Base-by-base conservation (phyloP, 2,888 invertebrate species). In the Meandrusa payeni region DNA sequence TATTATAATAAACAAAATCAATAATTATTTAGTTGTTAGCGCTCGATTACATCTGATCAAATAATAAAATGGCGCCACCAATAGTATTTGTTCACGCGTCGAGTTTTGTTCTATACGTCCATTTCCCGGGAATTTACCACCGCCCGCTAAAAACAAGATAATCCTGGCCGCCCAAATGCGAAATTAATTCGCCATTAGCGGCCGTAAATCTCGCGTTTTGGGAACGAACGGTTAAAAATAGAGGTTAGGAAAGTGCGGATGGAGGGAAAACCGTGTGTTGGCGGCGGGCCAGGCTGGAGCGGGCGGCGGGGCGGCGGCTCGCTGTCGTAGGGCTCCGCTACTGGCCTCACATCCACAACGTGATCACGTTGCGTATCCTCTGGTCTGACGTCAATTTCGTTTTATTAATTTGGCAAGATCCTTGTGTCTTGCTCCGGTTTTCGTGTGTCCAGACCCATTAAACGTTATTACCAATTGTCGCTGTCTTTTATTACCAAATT, bases 101-200 rank as follows among this genome's bases (percentile, higher is more conserved):
- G n/a, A n/a, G 6, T 13, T 2, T 27, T 27, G 3, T 13, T 27
- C n/a, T 5, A 13, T n/a, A 12, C n/a, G 6, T 2, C 13, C 11
- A 9, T 12, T 2, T 26, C 19, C 22, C 13, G 20, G 20, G 11
- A 22, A 33, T 37, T 38, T 44, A 37, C 38, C 38, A 13, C 6
- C 15, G 19, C 11, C 19, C 24, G 28, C 31, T 26, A 15, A 38
- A 42, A 44, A 32, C 32, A 27, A 38, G 24, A 32, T 38, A 27
- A 44, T 38, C 36, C 43, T 11, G 7, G 7, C 23, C 19, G 28
- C 36, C 31, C 12, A 9, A 22, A 19, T 38, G 24, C 38, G 32
- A 51, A 59, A 60, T 68, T 70, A 72, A 73, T 73, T 65, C 63
- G 52, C 61, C 58, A 71, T 71, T 74, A 71, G 59, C 52, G 49